These are phyloP conservation scores for Oncorhynchus kisutch DNA, from an alignment of 2,113 vertebrate genomes.

Conservation along the genomic window DNA sequence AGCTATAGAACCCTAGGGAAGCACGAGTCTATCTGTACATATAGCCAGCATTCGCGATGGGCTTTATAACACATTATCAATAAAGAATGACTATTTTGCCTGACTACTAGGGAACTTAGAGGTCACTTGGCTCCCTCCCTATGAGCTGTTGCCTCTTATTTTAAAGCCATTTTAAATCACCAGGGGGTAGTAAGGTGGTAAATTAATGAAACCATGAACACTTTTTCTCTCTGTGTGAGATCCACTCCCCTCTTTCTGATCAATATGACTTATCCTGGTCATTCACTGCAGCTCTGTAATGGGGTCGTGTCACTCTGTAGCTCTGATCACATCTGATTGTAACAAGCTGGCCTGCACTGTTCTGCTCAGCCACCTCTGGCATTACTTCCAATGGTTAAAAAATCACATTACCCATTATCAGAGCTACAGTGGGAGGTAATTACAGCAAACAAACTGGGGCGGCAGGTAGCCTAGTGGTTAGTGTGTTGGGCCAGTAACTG, in stretches of 20 bases:
- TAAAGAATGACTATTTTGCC: not conserved
- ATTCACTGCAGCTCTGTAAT: slow-evolving; percentile 49
- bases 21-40: too few relatives aligned
- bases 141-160: slow-evolving; percentile 7
- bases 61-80: not conserved
- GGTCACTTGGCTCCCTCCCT: slow-evolving; percentile 18
- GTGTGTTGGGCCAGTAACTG: too few relatives aligned
- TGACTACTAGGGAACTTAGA: slow-evolving; percentile 17
- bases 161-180: slow-evolving; percentile 47
- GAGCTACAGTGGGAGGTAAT: not conserved
- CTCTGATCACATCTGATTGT: not conserved
- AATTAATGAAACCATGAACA: slow-evolving; percentile 51
- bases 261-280: slow-evolving; percentile 39
- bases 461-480: too few relatives aligned
- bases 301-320: slow-evolving; percentile 42
- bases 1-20: not conserved
- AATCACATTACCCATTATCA: not conserved
- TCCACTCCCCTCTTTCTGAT: slow-evolving; percentile 25
- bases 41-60: not conserved
- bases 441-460: not conserved
- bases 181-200: slow-evolving; percentile 11
- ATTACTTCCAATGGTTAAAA: not conserved
- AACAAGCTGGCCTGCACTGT: not conserved
- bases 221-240: slow-evolving; percentile 4
- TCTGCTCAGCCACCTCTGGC: not conserved